Conservation (phyloP, 2,797 vertebrate genomes). For the Enteromius fasciolatus region DNA sequence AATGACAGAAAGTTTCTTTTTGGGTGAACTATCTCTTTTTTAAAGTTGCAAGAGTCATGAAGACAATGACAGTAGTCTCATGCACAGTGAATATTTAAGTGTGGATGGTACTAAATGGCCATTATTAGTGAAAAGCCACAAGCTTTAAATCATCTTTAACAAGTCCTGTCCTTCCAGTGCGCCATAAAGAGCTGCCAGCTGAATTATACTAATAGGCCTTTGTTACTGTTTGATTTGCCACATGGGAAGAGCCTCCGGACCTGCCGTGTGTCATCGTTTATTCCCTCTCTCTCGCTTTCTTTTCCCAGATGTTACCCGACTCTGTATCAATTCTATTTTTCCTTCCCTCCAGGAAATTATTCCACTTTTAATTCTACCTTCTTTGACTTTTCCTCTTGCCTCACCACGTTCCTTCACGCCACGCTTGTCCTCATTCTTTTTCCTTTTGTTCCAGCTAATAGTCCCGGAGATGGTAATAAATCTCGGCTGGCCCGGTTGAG, state of each 20-base stretch:
- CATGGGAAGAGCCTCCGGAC: constrained; percentile 39
- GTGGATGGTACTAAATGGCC: neutral
- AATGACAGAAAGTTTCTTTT: too few relatives aligned
- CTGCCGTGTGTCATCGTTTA: constrained; percentile 20
- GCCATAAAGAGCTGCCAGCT: constrained; percentile 44
- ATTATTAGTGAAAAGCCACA: neutral
- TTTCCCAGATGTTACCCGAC: constrained; percentile 5
- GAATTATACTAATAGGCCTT: constrained; percentile 46
- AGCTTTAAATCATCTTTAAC: constrained; percentile 42
- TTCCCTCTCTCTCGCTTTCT: constrained; percentile 6
- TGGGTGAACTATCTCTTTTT: neutral
- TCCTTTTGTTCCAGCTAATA: constrained; percentile 46
- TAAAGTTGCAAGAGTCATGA: neutral
- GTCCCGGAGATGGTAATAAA: constrained; percentile 45
- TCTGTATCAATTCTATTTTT: constrained; percentile 18
- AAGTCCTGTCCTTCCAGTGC: constrained; percentile 19
- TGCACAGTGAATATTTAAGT: neutral
- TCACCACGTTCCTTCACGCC: neutral
- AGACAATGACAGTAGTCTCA: too few relatives aligned
- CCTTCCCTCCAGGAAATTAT: constrained; percentile 27
- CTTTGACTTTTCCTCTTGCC: constrained; percentile 10
- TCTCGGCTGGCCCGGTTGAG: constrained; percentile 42
- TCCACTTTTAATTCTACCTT: constrained; percentile 25
- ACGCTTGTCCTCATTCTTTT: constrained; percentile 7
- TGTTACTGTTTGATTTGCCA: constrained; percentile 50